These are phyloP conservation scores for Elysia crispata DNA, from an alignment of 2,888 invertebrate genomes.

Conservation along the genomic window DNA sequence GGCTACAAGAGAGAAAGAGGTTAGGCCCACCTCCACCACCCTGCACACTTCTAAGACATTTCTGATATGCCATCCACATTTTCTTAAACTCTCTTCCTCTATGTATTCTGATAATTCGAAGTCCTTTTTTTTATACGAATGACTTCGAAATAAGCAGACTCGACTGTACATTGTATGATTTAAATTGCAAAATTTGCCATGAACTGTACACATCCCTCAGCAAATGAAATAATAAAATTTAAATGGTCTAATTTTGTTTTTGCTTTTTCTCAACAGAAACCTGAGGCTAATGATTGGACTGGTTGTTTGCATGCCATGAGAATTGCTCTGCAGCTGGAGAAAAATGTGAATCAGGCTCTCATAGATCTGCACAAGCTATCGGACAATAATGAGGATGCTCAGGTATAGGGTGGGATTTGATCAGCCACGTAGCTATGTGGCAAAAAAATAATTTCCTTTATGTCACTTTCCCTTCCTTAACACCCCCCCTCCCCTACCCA, in stretches of 20 bases:
- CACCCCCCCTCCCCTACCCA: not conserved
- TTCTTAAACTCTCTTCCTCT: too few species aligned
- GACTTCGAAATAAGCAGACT: too few species aligned
- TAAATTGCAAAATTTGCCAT: too few species aligned
- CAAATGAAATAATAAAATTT: not conserved
- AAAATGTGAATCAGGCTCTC: conserved; percentile 86
- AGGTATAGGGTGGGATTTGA: conserved; percentile 76
- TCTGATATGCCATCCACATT: too few species aligned
- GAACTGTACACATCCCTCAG: not conserved
- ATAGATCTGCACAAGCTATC: conserved; percentile 84
- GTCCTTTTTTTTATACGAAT: too few species aligned
- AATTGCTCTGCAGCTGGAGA: conserved; percentile 86
- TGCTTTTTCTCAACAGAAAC: conserved; percentile 62
- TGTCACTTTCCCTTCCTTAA: not conserved
- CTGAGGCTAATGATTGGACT: conserved; percentile 83
- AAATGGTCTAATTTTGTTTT: not conserved
- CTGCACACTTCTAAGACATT: too few species aligned
- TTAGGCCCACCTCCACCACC: too few species aligned
- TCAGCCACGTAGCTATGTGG: not conserved
- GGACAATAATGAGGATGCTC: conserved; percentile 83
- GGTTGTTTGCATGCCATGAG: conserved; percentile 85
- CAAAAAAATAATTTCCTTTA: not conserved
- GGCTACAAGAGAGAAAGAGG: too few species aligned
- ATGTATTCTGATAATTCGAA: too few species aligned
- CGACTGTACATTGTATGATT: too few species aligned